These are phyloP conservation scores for Lutjanus campechanus DNA, from an alignment of 2,797 vertebrate species.

Conservation along the genomic window DNA sequence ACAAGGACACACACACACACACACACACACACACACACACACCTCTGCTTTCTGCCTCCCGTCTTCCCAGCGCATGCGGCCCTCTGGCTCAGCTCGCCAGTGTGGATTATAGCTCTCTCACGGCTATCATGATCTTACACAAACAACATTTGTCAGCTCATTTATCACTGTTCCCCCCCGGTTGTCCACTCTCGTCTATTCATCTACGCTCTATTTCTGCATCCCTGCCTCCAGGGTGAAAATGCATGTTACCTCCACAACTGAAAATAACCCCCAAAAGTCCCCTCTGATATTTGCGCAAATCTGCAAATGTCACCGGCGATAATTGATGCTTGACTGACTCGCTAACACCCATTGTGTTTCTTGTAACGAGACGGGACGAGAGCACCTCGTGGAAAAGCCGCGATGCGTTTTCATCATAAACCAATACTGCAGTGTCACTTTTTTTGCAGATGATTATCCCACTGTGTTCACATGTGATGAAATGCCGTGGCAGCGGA, in stretches of 20 bases:
- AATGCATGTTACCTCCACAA: slow-evolving; percentile 72
- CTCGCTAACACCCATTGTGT: slow-evolving; percentile 39
- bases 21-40: slow-evolving; percentile 9
- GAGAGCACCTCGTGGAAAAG: slow-evolving; percentile 24
- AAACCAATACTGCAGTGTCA: slow-evolving; percentile 7
- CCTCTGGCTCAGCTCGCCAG: slow-evolving; percentile 69
- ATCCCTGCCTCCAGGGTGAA: slow-evolving; percentile 77
- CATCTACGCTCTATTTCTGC: slow-evolving; percentile 82
- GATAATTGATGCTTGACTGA: slow-evolving; percentile 66
- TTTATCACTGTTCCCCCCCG: slow-evolving; percentile 84
- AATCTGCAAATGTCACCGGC: slow-evolving; percentile 72
- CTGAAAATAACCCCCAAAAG: slow-evolving; percentile 75
- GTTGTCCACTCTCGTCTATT: slow-evolving; percentile 84
- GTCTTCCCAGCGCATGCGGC: slow-evolving; percentile 42
- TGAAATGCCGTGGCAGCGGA: neutral
- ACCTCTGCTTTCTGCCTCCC: slow-evolving; percentile 56
- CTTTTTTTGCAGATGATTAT: slow-evolving; percentile 40
- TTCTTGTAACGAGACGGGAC: slow-evolving; percentile 33
- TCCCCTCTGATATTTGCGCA: slow-evolving; percentile 74
- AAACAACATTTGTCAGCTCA: slow-evolving; percentile 89
- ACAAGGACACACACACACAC: slow-evolving; percentile 15
- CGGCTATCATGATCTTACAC: slow-evolving; percentile 85
- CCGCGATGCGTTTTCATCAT: slow-evolving; percentile 14
- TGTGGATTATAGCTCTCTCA: slow-evolving; percentile 84
- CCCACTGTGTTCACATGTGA: slow-evolving; percentile 23